Evolutionary conservation across 2,888 invertebrate species (phyloP).

Genomic region (Agrotis clavis): DNA sequence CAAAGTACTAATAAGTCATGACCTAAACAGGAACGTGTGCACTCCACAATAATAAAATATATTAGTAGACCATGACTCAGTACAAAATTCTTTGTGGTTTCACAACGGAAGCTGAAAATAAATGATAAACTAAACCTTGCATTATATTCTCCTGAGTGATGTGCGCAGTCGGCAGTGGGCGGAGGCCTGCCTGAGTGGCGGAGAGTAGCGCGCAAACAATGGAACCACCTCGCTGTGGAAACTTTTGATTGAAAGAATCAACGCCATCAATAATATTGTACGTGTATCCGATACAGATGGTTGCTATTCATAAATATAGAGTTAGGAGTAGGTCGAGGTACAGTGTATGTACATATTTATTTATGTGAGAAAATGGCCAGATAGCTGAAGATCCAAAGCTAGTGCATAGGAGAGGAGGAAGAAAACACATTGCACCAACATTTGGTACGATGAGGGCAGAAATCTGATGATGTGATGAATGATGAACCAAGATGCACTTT

Average conservation of each 20-base stretch:
- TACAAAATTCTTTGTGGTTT: slow-evolving; percentile 47
- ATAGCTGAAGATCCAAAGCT: too few relatives aligned
- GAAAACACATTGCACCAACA: too few relatives aligned
- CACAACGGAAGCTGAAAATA: slow-evolving; percentile 54
- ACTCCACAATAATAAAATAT: slow-evolving; percentile 14
- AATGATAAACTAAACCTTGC: slow-evolving; percentile 42
- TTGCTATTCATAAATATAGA: slow-evolving; percentile 58
- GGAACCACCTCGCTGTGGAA: slow-evolving; percentile 36
- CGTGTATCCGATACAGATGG: slow-evolving; percentile 67
- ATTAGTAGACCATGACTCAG: slow-evolving; percentile 42
- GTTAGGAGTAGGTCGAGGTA: background rate
- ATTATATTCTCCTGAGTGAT: slow-evolving; percentile 48
- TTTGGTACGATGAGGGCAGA: too few relatives aligned
- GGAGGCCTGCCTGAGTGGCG: slow-evolving; percentile 12
- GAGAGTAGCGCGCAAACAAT: slow-evolving; percentile 40
- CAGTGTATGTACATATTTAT: too few relatives aligned
- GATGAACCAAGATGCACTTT: too few relatives aligned
- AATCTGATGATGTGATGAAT: too few relatives aligned
- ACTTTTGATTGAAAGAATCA: slow-evolving; percentile 72
- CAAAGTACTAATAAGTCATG: background rate
- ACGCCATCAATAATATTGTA: slow-evolving; percentile 71
- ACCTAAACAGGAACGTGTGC: background rate
- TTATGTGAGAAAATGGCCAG: background rate
- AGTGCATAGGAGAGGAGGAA: too few relatives aligned
- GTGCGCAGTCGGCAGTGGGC: slow-evolving; percentile 19